phyloP scores from a whole-genome alignment of 1,140 invertebrate genomes.

The Nomia melanderi region DNA sequence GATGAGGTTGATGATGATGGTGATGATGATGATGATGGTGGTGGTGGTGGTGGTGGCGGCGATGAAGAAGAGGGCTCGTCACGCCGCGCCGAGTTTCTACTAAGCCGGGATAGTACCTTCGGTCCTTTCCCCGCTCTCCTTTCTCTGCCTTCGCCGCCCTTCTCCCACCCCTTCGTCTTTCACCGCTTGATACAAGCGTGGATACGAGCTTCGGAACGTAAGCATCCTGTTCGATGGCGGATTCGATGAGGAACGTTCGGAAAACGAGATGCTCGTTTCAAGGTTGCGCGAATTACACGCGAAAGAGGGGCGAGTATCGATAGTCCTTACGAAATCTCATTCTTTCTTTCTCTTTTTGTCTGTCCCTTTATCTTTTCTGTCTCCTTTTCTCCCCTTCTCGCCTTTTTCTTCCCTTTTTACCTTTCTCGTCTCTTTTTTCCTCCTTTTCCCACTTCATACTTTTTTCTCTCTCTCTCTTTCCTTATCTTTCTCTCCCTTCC shows the following conservation, averaged over 20 bases:
- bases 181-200: constrained; percentile 35
- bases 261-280: constrained; percentile 12
- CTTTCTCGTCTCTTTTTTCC: too few relatives aligned
- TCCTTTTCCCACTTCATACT: too few relatives aligned
- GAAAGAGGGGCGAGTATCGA: too few relatives aligned
- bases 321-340: too few relatives aligned
- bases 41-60: neutral
- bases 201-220: constrained; percentile 21
- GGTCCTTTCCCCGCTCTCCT: neutral
- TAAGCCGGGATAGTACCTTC: constrained; percentile 3
- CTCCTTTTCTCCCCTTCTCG: too few relatives aligned
- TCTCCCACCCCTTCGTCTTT: constrained; percentile 17
- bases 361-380: too few relatives aligned
- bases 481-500: too few relatives aligned
- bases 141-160: too few relatives aligned
- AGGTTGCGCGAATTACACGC: neutral
- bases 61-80: constrained; percentile 38
- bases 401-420: too few relatives aligned
- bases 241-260: constrained; percentile 10
- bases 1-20: constrained; percentile 10
- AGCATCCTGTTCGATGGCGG: constrained; percentile 31
- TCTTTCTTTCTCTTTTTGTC: too few relatives aligned
- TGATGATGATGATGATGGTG: constrained; percentile 12
- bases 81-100: constrained; percentile 37
- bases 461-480: too few relatives aligned